phyloP scores from a whole-genome alignment of 2,888 invertebrate genomes.

The Pogonocherus hispidulus region DNA sequence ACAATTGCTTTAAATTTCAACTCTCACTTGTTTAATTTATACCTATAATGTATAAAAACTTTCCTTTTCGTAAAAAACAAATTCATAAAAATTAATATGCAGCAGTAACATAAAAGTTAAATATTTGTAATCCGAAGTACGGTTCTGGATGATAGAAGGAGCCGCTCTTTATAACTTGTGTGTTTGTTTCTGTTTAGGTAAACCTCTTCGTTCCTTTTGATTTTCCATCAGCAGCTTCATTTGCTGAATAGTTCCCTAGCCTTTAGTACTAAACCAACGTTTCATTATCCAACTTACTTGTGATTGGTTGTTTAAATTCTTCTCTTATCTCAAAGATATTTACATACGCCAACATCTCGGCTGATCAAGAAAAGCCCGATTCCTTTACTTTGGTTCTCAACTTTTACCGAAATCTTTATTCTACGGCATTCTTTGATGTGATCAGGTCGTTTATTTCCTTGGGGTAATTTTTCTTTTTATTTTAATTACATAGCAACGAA shows the following conservation, averaged over 20 bases:
- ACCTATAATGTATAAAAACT: no score
- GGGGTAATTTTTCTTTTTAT: background rate
- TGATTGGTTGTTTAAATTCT: slow-evolving; percentile 66
- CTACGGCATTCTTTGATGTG: slow-evolving; percentile 37
- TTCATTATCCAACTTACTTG: slow-evolving; percentile 65
- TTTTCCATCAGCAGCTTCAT: slow-evolving; percentile 67
- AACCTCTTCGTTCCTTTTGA: slow-evolving; percentile 68
- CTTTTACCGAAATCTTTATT: slow-evolving; percentile 38
- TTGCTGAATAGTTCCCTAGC: slow-evolving; percentile 65
- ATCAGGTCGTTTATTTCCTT: slow-evolving; percentile 24
- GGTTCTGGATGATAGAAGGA: slow-evolving; percentile 43
- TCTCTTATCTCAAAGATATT: slow-evolving; percentile 65
- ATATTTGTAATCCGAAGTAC: slow-evolving; percentile 21
- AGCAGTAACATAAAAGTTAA: background rate
- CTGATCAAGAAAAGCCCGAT: slow-evolving; percentile 50
- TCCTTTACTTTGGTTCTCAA: slow-evolving; percentile 36
- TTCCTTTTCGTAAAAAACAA: no score
- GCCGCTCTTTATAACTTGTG: slow-evolving; percentile 65
- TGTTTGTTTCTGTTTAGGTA: slow-evolving; percentile 68
- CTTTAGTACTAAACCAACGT: slow-evolving; percentile 64
- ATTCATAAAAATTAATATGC: no score
- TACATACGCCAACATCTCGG: slow-evolving; percentile 59
- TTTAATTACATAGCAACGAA: slow-evolving; percentile 9
- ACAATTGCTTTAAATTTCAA: no score
- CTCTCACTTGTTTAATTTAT: no score